A percentile compares a stretch with the other conserved stretches of the same genome.
phyloP scores from a whole-genome alignment of 2,888 invertebrate species.

The Hofmannophila pseudospretella region DNA sequence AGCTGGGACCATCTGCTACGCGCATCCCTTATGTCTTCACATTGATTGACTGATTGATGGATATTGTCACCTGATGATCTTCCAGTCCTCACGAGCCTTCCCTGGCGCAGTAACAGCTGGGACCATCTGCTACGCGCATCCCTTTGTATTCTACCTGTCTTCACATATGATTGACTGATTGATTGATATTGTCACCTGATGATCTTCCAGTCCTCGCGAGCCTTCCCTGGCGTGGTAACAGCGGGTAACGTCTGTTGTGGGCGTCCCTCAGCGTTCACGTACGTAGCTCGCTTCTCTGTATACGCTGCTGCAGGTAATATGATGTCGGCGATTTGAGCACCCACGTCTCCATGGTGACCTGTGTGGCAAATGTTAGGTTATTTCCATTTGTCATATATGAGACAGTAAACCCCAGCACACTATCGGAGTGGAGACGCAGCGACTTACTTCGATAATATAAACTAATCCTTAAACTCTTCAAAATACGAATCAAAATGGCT shows the following conservation, averaged over 20 bases:
- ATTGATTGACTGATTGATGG: too few relatives aligned
- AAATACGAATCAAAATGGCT: too few relatives aligned
- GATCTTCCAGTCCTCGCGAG: slow-evolving; percentile 99
- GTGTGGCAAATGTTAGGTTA: too few relatives aligned
- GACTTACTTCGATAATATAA: too few relatives aligned
- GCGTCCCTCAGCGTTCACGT: slow-evolving; percentile 98
- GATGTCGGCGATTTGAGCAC: slow-evolving; percentile 94
- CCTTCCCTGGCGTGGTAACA: slow-evolving; percentile 93
- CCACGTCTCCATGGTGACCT: slow-evolving; percentile 98
- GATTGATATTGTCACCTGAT: too few relatives aligned
- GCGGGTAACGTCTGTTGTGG: slow-evolving; percentile 93
- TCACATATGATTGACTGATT: too few relatives aligned
- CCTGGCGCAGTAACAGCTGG: slow-evolving; percentile 94
- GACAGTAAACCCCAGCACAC: too few relatives aligned
- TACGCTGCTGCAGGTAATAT: slow-evolving; percentile 98
- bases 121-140: slow-evolving; percentile 94
- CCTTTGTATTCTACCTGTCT: slow-evolving; percentile 99
- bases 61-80: slow-evolving; percentile 91
- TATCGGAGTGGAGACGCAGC: too few relatives aligned
- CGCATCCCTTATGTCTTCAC: too few relatives aligned
- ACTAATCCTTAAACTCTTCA: too few relatives aligned
- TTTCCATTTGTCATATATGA: too few relatives aligned
- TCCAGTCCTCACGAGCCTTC: slow-evolving; percentile 97
- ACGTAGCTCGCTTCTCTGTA: slow-evolving; percentile 98
- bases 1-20: too few relatives aligned